These are phyloP conservation scores for Diplosoma virens DNA, from an alignment of 23 tunicate species.

Conservation along the genomic window DNA sequence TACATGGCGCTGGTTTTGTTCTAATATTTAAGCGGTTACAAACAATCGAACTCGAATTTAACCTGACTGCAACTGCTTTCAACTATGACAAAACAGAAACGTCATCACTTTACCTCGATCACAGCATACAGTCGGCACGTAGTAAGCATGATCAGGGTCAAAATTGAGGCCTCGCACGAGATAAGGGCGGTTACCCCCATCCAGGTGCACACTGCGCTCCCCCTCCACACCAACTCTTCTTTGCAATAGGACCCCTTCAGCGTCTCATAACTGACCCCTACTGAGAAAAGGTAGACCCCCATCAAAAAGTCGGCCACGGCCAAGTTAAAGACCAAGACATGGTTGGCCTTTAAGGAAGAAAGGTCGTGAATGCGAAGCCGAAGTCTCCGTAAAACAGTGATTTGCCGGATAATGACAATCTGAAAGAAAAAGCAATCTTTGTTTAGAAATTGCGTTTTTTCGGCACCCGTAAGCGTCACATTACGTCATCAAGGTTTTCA, in stretches of 20 bases:
- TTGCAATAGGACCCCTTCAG: slow-evolving; percentile 36
- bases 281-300: slow-evolving; percentile 32
- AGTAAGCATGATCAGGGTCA: slow-evolving; percentile 28
- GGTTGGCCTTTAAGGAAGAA: slow-evolving; percentile 35
- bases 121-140: slow-evolving; percentile 31
- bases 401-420: slow-evolving; percentile 35
- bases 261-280: slow-evolving; percentile 32
- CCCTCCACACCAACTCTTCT: slow-evolving; percentile 39
- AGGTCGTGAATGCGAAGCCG: slow-evolving; percentile 1
- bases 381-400: neutral
- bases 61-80: too few relatives aligned
- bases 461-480: too few relatives aligned
- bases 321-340: slow-evolving; percentile 29
- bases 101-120: neutral
- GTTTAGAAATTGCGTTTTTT: too few relatives aligned
- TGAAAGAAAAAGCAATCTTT: slow-evolving; percentile 1
- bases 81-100: too few relatives aligned
- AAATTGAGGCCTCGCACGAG: slow-evolving; percentile 32
- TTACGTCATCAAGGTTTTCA: neutral
- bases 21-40: too few relatives aligned
- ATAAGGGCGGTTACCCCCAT: slow-evolving; percentile 28
- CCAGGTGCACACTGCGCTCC: slow-evolving; percentile 39
- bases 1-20: too few relatives aligned
- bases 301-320: slow-evolving; percentile 31
- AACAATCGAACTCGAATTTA: too few relatives aligned